Evolutionary conservation across 2,797 vertebrate species (phyloP).

Genomic region (Huso huso): DNA sequence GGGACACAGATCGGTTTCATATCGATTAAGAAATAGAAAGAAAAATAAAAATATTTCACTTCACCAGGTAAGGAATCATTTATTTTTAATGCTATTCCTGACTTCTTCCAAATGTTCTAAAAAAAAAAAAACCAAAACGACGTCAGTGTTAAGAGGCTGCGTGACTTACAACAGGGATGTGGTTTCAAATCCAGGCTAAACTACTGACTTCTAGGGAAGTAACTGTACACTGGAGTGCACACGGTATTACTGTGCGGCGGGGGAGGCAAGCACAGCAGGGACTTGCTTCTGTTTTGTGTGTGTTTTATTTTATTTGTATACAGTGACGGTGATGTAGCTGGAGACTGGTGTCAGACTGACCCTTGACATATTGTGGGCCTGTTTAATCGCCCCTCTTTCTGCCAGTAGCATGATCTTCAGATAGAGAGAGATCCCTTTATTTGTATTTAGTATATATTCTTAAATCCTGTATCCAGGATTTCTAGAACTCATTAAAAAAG

Average conservation of each 20-base stretch:
- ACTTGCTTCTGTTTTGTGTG: not conserved
- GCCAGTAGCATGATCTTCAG: too few species aligned
- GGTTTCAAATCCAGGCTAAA: too few species aligned
- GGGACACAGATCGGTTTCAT: constrained; percentile 87
- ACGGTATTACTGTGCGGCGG: too few species aligned
- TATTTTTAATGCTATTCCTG: not conserved
- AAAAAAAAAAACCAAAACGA: not conserved
- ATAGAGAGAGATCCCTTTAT: too few species aligned
- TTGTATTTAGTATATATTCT: too few species aligned
- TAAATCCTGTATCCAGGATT: too few species aligned
- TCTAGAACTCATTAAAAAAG: too few species aligned
- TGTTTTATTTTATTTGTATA: not conserved
- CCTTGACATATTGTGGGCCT: too few species aligned
- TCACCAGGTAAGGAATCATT: not conserved
- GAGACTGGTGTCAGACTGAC: not conserved
- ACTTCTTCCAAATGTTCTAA: not conserved
- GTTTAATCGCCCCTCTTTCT: too few species aligned
- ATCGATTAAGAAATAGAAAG: constrained; percentile 62
- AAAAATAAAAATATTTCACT: not conserved
- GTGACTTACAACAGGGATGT: not conserved
- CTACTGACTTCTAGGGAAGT: too few species aligned
- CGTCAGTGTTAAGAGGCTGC: not conserved
- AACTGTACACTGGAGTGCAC: too few species aligned
- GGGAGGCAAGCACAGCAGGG: too few species aligned
- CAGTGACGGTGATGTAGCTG: constrained; percentile 1